Evolutionary conservation across 2,888 invertebrate genomes (phyloP), one percentile per base, ranked within the genome.

Genomic region (Eupithecia dodoneata): DNA sequence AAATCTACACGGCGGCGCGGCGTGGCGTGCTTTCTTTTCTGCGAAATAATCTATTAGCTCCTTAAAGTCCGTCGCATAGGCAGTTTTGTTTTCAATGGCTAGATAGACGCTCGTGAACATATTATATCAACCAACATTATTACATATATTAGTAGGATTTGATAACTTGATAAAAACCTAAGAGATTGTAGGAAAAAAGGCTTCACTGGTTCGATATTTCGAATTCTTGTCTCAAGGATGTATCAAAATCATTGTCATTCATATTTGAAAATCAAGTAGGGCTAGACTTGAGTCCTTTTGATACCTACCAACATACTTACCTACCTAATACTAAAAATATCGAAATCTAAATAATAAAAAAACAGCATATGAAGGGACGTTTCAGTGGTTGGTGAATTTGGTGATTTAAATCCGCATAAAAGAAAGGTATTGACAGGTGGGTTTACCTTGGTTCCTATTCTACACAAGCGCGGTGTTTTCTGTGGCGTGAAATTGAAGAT

Each of bases 401-500:
- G 73, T 47, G 63, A 70, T 73, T 73, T 49, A 42, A 12, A 67
- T 69, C 70, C 76, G 63, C 49, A 70, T 72, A 73, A 71, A 76
- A 77, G 59, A 76, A 59, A 76, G 72, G 69, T 72, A 78, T 76
- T 72, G 67, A 63, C 71, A 49, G 76, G 74, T 72, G 67, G 69
- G 72, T 77, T 79, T 80, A 76, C 76, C 80, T 81, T 77, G 75
- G 70, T 52, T n/a, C 15, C 73, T 73, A 30, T 52, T 73, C 78
- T 81, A 79, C 78, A 78, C 76, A 76, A 78, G 76, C 74, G 76
- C 75, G 79, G 74, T 82, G 84, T 81, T 83, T 82, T 81, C 79
- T 81, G 80, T 81, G 81, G 81, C 86, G 86, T 87, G 85, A 87
- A 86, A 87, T 87, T 86, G 83, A 84, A 86, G 82, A 83, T 83